phyloP scores from a whole-genome alignment of 2,113 vertebrate genomes.

The Vicugna pacos region DNA sequence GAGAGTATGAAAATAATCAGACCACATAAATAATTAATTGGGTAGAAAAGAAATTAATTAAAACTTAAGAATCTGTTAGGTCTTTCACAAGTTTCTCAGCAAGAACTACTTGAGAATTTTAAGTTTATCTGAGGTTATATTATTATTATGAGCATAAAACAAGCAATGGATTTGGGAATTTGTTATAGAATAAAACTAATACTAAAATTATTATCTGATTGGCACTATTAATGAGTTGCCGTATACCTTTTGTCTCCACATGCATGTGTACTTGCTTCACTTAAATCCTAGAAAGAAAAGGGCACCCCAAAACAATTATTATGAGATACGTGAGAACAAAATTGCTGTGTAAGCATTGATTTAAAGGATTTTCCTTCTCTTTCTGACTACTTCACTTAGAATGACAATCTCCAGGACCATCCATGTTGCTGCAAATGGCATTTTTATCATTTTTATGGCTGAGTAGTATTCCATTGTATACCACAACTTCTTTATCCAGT shows the following conservation, averaged over 20 bases:
- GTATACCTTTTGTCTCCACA: neutral
- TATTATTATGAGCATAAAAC: neutral
- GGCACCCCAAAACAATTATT: neutral
- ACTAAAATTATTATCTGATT: neutral
- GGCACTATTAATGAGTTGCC: neutral
- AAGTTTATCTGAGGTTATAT: neutral
- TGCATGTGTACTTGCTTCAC: neutral
- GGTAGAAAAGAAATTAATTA: neutral
- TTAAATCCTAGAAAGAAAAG: neutral
- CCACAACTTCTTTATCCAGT: too few relatives aligned
- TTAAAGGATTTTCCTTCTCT: too few relatives aligned
- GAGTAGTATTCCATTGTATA: too few relatives aligned
- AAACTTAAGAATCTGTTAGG: neutral
- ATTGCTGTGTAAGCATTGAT: neutral
- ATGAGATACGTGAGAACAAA: neutral
- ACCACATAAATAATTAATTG: neutral
- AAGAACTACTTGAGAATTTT: neutral
- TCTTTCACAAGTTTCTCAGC: neutral
- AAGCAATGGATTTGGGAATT: neutral
- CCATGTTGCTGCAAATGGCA: too few relatives aligned
- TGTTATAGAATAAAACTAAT: neutral
- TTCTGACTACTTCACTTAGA: too few relatives aligned
- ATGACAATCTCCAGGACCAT: too few relatives aligned
- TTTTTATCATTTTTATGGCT: too few relatives aligned
- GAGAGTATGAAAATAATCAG: neutral